Evolutionary conservation across 1,140 invertebrate genomes (phyloP), one percentile per base, ranked within the genome.

Genomic region (Portunus trituberculatus): DNA sequence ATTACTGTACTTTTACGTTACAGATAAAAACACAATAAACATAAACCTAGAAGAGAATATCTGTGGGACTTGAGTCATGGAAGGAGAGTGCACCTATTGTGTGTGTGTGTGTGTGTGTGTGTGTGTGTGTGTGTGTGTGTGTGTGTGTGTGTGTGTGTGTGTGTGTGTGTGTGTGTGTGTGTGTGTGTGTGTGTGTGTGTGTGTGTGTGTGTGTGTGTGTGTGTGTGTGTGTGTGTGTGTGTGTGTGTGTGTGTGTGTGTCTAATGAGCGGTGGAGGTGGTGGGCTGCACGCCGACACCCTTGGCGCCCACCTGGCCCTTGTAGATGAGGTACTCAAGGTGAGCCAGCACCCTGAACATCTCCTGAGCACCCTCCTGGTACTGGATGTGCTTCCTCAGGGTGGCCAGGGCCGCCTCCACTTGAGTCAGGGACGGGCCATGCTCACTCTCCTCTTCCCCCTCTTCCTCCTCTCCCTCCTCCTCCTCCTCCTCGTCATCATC

Each of bases 291-390:
- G 20, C 91, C 94, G 25, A 95, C 86, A 28, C 94, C 94, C 46
- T 95, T 95, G 39, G 91, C 83, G 20, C 94, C 94, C 67, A 86
- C 91, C 91, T 95, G 94, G 46, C 94, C 94, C 82, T 96, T 96
- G 29, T 96, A 96, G 46, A 96, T 96, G 59, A 96, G 59, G 31
- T 94, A 96, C 32, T 96, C 95, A 25, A 96, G 84, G 89, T 96
- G 95, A 67, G 95, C 92, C 48, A 96, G 20, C 28, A 96, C 95
- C 12, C 95, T 31, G 59, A 94, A 96, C 95, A 96, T 96, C 48
- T 94, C 95, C 76, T 96, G 95, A 46, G 95, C 95, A 45, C 93
- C 95, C 48, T 96, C 95, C 39, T 94, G 95, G 83, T 94, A 96
- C 59, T 96, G 95, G 59, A 96, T 96, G 91, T 96, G 91, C 48